phyloP scores from a whole-genome alignment of 2,888 invertebrate genomes.

The Dendrolimus pini region DNA sequence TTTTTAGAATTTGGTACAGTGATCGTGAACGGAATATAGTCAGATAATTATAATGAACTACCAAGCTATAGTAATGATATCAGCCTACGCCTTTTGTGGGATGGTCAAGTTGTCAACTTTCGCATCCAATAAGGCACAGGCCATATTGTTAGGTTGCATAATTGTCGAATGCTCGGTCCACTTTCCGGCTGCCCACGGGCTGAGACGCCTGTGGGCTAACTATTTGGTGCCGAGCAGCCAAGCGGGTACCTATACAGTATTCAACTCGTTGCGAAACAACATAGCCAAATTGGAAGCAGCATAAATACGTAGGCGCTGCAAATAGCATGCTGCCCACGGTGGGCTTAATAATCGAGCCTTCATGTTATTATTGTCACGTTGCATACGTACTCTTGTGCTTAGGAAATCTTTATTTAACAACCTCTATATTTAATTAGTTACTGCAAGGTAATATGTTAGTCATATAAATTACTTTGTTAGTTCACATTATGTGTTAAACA shows the following conservation, averaged over 20 bases:
- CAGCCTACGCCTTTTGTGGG: constrained; percentile 29
- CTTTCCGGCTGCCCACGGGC: constrained; percentile 69
- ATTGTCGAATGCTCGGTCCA: constrained; percentile 44
- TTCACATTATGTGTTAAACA: background rate
- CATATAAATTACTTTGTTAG: background rate
- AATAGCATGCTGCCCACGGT: constrained; percentile 38
- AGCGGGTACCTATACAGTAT: constrained; percentile 29
- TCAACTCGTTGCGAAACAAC: constrained; percentile 48
- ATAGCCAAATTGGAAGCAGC: constrained; percentile 35
- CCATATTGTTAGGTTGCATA: constrained; percentile 59
- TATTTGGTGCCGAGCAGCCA: constrained; percentile 50
- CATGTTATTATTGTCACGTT: constrained; percentile 29
- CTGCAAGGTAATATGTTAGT: background rate
- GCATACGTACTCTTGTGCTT: background rate
- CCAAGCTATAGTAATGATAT: background rate
- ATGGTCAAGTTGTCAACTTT: constrained; percentile 39
- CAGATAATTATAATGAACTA: background rate
- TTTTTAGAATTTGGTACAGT: no score
- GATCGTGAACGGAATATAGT: no score
- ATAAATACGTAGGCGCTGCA: constrained; percentile 45
- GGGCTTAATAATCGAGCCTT: constrained; percentile 32
- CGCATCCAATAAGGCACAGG: constrained; percentile 51
- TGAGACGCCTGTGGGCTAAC: constrained; percentile 49
- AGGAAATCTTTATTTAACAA: constrained; percentile 2
- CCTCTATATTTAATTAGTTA: background rate